phyloP scores from a whole-genome alignment of 2,113 vertebrate genomes.

The Hylia prasina region DNA sequence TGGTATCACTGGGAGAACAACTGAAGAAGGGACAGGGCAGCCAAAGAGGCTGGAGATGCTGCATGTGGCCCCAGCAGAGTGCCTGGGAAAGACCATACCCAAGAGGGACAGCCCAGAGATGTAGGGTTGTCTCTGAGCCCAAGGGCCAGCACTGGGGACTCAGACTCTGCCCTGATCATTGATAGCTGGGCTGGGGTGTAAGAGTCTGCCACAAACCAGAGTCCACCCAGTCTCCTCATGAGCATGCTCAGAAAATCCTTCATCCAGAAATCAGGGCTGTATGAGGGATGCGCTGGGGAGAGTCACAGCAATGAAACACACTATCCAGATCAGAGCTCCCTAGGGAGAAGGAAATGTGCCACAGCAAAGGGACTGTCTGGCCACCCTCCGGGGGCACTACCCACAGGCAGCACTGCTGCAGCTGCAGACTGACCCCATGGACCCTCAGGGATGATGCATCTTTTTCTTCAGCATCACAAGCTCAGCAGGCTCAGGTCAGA shows the following conservation, averaged over 20 bases:
- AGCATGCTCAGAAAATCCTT: background rate
- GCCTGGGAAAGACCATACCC: background rate
- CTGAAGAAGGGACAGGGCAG: background rate
- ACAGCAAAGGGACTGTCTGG: background rate
- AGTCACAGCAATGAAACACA: rapidly evolving
- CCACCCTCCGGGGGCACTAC: background rate
- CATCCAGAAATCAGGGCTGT: background rate
- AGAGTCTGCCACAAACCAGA: background rate
- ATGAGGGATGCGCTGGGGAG: background rate
- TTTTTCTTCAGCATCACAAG: background rate
- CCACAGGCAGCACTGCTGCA: background rate
- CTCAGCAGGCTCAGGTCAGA: background rate
- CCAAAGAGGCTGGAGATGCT: background rate
- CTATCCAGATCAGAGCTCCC: background rate
- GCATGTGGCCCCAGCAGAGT: background rate
- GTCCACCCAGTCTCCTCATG: background rate
- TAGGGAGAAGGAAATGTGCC: background rate
- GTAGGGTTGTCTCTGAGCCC: background rate
- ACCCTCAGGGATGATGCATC: background rate
- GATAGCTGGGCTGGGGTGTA: background rate
- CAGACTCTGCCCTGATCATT: background rate
- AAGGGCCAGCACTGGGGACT: rapidly evolving
- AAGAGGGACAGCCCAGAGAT: background rate
- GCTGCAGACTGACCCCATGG: background rate
- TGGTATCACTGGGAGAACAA: background rate